A percentile compares a stretch with the other conserved stretches of the same genome.
Conservation (phyloP, 2,797 vertebrate genomes). For the Scleropages formosus region DNA sequence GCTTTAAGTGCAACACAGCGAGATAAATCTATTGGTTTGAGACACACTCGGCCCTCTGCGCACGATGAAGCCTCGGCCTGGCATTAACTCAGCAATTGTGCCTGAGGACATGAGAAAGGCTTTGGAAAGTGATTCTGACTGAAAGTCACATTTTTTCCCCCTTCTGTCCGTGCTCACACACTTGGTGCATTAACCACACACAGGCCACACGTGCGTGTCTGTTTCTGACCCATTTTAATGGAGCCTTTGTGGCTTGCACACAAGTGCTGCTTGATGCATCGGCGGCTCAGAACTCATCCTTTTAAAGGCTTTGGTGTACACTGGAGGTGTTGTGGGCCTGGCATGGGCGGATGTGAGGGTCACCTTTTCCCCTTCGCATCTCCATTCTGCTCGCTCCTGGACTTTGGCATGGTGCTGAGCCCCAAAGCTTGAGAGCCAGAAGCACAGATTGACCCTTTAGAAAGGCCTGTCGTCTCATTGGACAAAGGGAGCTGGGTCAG, state of each 20-base stretch:
- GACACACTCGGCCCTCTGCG: conserved; percentile 53
- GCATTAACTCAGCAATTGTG: conserved; percentile 55
- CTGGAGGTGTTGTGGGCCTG: neutral
- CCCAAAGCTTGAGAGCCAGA: no score
- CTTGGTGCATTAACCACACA: neutral
- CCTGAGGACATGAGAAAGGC: conserved; percentile 55
- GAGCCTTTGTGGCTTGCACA: no score
- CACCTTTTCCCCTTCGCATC: neutral
- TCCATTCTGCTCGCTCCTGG: neutral
- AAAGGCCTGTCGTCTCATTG: no score
- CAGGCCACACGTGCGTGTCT: neutral
- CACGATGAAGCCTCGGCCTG: conserved; percentile 56
- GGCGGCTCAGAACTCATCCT: neutral
- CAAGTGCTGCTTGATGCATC: neutral
- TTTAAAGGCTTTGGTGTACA: neutral
- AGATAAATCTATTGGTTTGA: conserved; percentile 55
- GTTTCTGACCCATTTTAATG: conserved; percentile 7
- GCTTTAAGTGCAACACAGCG: conserved; percentile 54
- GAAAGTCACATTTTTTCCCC: neutral
- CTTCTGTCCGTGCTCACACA: neutral
- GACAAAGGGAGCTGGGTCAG: neutral
- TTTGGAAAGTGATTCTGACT: conserved; percentile 46
- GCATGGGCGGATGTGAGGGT: no score
- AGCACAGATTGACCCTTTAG: no score
- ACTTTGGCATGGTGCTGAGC: neutral